phyloP scores from a whole-genome alignment of 2,113 vertebrate genomes.

The Ceyx melanurus region DNA sequence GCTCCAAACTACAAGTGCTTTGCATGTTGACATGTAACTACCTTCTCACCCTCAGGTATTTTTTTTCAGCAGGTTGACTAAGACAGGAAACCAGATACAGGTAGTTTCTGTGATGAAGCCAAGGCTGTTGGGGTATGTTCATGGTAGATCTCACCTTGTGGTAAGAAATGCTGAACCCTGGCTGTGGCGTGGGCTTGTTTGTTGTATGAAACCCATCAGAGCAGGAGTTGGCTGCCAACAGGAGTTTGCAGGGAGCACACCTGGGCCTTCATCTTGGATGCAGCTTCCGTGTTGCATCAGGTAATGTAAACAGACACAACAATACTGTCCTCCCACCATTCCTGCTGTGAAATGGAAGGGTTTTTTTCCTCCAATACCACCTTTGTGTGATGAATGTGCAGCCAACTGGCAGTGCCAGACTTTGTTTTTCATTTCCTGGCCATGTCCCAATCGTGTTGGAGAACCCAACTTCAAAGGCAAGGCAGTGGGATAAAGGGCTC shows the following conservation, averaged over 20 bases:
- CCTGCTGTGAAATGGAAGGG: not conserved
- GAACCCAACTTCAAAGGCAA: slow-evolving; percentile 8
- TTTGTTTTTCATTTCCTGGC: not conserved
- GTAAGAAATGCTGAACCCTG: not conserved
- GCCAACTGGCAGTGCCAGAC: not conserved
- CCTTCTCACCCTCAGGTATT: not conserved
- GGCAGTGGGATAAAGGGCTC: not conserved
- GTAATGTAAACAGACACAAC: not conserved
- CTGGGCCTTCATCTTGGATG: not conserved
- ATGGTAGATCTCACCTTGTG: not conserved
- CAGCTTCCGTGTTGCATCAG: not conserved
- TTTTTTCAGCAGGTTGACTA: not conserved
- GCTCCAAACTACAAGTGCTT: not conserved
- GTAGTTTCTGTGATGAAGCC: not conserved
- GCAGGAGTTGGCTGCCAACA: not conserved
- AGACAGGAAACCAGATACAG: not conserved
- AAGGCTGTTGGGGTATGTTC: not conserved
- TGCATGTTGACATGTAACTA: not conserved
- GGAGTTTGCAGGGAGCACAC: not conserved
- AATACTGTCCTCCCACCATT: not conserved
- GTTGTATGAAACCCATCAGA: not conserved
- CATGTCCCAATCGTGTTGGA: not conserved
- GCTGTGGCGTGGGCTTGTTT: not conserved
- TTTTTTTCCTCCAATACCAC: not conserved
- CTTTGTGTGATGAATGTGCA: not conserved